Evolutionary conservation across 2,888 invertebrate genomes (phyloP), one percentile per base, ranked within the genome.

Genomic region (Brachyptera putata): DNA sequence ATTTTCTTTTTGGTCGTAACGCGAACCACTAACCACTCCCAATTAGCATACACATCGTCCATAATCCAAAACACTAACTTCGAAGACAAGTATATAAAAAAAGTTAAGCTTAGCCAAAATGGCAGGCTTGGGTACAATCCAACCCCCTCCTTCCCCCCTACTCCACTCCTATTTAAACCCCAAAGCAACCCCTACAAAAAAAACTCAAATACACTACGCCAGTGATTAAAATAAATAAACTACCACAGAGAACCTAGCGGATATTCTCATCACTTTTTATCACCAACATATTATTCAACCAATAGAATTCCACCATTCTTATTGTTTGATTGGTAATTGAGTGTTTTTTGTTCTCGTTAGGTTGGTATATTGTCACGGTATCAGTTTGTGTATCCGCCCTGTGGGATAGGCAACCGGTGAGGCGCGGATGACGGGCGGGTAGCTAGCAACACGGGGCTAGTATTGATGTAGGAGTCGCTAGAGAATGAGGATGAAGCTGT

Each of bases 31-130:
- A 39, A 14, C 37, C 18, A 41, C 24, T 37, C 11, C 25, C 16
- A 39, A 50, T 58, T 58, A 39, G 58, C 58, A 58, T 58, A 58
- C 25, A 25, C 50, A 58, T 58, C 11, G 36, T 13, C 39, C 26
- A 18, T 58, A 58, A 58, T 58, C 58, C 26, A 50, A 16, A 34
- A 22, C 21, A 39, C 46, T 13, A 30, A 30, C 39, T 7, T 5
- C 41, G 16, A 24, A 43, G 9, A 43, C 48, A 24, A 21, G 36
- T 37, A 36, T 21, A 49, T 58, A 58, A 58, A 58, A n/a, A 58
- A 37, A 58, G 46, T 46, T 46, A 21, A 21, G 2, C 46, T 3
- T 13, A 46, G 46, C 46, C 46, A 46, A 46, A 46, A 46, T 21
- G 46, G 24, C 22, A 24, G n/a, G 24, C 46, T 46, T 22, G 46